Percentiles rank a stretch among this genome's conserved stretches.
phyloP scores from a whole-genome alignment of 2,797 vertebrate genomes.

The Xiphorhynchus erythropygius region DNA sequence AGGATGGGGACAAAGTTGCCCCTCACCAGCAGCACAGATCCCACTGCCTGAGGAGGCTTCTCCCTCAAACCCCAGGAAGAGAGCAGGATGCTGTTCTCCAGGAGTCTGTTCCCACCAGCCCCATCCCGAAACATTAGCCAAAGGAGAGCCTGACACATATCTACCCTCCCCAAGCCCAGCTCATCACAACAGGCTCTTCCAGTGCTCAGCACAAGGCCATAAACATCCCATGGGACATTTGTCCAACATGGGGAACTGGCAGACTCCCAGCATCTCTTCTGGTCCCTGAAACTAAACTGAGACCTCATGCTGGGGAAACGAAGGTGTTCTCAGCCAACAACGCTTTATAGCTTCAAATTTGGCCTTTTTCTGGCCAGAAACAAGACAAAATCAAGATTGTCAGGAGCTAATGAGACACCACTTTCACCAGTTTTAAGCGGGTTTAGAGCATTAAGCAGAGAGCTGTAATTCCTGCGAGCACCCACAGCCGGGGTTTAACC shows the following conservation, averaged over 20 bases:
- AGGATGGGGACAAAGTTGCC: not conserved
- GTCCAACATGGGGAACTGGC: not conserved
- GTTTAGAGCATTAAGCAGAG: not conserved
- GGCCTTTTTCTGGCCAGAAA: not conserved
- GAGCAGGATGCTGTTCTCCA: fast-evolving
- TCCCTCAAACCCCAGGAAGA: not conserved
- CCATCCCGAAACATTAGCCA: not conserved
- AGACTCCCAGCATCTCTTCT: not conserved
- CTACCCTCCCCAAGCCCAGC: not conserved
- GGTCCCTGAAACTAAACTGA: not conserved
- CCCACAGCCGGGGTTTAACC: not conserved
- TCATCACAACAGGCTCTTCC: not conserved
- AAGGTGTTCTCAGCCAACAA: not conserved
- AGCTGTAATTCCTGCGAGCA: not conserved
- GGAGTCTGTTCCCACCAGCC: not conserved
- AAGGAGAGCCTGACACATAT: not conserved
- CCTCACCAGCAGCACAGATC: not conserved
- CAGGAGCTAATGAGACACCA: not conserved
- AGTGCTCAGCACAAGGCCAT: not conserved
- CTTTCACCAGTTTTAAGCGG: not conserved
- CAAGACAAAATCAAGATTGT: not conserved
- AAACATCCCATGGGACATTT: not conserved
- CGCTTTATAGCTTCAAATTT: not conserved
- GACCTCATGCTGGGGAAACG: fast-evolving
- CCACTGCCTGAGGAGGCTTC: fast-evolving